phyloP scores from a whole-genome alignment of 1,140 invertebrate genomes.

The Leptopilina boulardi region DNA sequence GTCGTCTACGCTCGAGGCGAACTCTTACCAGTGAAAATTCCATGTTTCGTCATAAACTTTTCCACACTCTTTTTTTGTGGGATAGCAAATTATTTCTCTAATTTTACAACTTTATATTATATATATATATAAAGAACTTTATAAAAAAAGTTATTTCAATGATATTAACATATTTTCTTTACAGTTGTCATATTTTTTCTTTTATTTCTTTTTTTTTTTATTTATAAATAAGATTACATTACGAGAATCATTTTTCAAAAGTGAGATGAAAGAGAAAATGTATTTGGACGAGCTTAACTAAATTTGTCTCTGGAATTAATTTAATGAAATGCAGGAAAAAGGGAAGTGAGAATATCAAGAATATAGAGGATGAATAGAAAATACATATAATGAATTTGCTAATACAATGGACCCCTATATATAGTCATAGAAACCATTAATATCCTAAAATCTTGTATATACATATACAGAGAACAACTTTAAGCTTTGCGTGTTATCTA shows the following conservation, averaged over 20 bases:
- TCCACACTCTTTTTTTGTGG: neutral
- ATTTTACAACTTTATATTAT: neutral
- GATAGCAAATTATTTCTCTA: neutral
- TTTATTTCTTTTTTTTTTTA: too few relatives aligned
- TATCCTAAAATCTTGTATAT: slow-evolving; percentile 18
- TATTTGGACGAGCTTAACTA: too few relatives aligned
- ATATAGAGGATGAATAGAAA: neutral
- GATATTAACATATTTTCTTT: too few relatives aligned
- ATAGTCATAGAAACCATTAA: neutral
- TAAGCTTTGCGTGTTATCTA: neutral
- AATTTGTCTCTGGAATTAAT: neutral
- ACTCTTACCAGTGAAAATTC: neutral
- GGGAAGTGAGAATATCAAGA: neutral
- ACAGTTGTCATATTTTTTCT: too few relatives aligned
- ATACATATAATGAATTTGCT: neutral
- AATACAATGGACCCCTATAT: slow-evolving; percentile 2
- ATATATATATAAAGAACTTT: too few relatives aligned
- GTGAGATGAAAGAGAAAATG: too few relatives aligned
- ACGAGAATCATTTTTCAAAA: too few relatives aligned
- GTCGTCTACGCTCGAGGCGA: neutral
- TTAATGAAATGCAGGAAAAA: neutral
- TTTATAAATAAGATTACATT: too few relatives aligned
- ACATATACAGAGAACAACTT: slow-evolving; percentile 17
- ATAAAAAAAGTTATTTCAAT: too few relatives aligned
- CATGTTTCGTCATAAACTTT: neutral